Conservation (phyloP, 92 coral and sea anemone species). For the Ricordea florida region DNA sequence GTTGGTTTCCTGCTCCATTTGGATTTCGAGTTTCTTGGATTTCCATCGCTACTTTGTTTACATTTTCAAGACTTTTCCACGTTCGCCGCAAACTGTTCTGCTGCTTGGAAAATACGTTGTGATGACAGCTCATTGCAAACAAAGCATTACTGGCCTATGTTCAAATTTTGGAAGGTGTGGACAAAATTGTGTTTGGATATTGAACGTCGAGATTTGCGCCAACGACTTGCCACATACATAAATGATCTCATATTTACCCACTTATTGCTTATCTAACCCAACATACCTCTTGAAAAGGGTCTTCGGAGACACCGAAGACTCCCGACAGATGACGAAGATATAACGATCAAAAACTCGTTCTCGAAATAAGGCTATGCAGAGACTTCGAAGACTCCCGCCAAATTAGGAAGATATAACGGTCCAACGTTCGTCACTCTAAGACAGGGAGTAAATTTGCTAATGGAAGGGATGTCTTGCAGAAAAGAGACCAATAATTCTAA, state of each 20-base stretch:
- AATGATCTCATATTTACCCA: slow-evolving; percentile 32
- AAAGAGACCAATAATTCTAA: no score
- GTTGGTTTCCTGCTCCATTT: slow-evolving; percentile 11
- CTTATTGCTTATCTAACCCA: no score
- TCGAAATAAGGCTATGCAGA: no score
- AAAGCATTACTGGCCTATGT: not conserved
- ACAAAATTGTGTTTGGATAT: not conserved
- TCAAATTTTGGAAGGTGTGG: slow-evolving; percentile 19
- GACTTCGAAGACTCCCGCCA: no score
- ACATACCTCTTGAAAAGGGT: no score
- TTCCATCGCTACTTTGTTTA: slow-evolving; percentile 79
- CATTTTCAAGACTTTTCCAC: slow-evolving; percentile 85
- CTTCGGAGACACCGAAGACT: no score
- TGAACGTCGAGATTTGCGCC: not conserved
- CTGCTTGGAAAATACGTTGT: not conserved
- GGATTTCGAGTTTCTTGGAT: slow-evolving; percentile 64
- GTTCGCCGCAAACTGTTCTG: slow-evolving; percentile 57
- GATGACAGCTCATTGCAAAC: slow-evolving; percentile 34
- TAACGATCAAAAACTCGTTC: no score
- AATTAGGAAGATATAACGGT: no score
- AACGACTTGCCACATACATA: not conserved
- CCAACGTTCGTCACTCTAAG: no score
- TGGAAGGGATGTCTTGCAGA: no score
- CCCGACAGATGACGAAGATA: no score
- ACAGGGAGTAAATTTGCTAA: no score